Evolutionary conservation across 2,113 vertebrate species (phyloP), one percentile per base, ranked within the genome.

Genomic region (Dascyllus trimaculatus): DNA sequence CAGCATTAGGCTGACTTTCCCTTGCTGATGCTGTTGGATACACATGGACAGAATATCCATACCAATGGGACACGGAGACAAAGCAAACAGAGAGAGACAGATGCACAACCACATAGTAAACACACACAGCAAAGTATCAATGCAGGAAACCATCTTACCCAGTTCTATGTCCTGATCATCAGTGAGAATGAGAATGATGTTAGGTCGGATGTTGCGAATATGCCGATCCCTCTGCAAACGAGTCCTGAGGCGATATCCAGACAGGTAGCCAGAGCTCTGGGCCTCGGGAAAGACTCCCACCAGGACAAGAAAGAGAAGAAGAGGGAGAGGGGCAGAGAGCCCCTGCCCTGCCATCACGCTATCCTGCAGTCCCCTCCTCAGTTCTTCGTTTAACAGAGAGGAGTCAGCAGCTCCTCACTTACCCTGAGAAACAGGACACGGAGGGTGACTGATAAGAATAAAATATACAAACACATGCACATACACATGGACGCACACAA

Each of bases 81-180:
- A 68, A 75, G 69, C 71, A 66, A 81, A 82, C 59, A 84, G 45
- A 68, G 21, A 64, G 32, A 69, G 68, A 38, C 15, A 85, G 71
- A 75, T 64, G 71, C 77, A 67, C 54, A 73, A 52, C 73, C 58
- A 77, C 24, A 67, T 2, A 26, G 53, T 22, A 43, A 68, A 73
- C 40, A 38, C 25, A 46, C 32, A 46, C 45, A 75, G 51, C 14
- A 48, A 64, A 25, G 48, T 43, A 74, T 17, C 45, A 58, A 46
- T 17, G 48, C 4, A 46, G 52, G 25, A 17, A 53, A 53, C 43
- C 1, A 19, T 71, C 95, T 95, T 91, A 99, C 98, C 98, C 76
- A 99, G 95, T 88, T 99, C 98, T 72, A 98, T 97, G 75, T 99
- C 98, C 89, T 99, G 98, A 90, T 99, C 98, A 24, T 99, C 98